Evolutionary conservation across 23 tunicate species (phyloP).

Genomic region (Trididemnum clinides): DNA sequence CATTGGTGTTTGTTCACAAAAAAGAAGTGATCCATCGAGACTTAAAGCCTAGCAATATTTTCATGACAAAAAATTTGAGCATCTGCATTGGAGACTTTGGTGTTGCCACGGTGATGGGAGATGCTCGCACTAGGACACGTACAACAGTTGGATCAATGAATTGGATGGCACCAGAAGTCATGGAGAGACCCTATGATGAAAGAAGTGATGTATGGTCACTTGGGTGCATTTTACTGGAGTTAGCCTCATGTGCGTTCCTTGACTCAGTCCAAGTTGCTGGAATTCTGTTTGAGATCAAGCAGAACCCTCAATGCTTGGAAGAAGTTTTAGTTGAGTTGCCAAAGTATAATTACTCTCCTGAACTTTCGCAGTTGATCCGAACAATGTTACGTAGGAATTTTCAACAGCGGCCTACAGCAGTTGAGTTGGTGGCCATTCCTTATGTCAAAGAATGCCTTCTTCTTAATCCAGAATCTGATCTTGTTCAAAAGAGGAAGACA

Average conservation of each 20-base stretch:
- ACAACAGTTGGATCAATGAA: constrained; percentile 99
- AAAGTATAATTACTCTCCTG: constrained; percentile 59
- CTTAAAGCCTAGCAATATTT: constrained; percentile 95
- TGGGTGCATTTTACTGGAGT: constrained; percentile 93
- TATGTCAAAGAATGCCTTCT: constrained; percentile 84
- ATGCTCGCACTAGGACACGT: constrained; percentile 98
- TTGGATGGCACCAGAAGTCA: constrained; percentile 99
- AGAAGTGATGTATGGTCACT: constrained; percentile 98
- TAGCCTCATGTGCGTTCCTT: constrained; percentile 91
- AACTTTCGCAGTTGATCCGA: constrained; percentile 82
- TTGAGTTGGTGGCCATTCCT: constrained; percentile 75
- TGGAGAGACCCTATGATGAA: constrained; percentile 99
- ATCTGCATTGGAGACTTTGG: constrained; percentile 99
- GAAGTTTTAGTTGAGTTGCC: constrained; percentile 70
- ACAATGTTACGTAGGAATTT: constrained; percentile 92
- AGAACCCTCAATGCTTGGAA: constrained; percentile 89
- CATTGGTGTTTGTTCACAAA: constrained; percentile 91
- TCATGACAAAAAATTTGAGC: constrained; percentile 88
- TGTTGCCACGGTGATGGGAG: constrained; percentile 99
- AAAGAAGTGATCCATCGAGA: constrained; percentile 96
- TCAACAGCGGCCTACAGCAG: constrained; percentile 96
- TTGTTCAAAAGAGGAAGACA: constrained; percentile 67
- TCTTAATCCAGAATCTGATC: constrained; percentile 67
- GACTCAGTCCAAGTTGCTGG: constrained; percentile 84
- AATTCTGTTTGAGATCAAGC: constrained; percentile 93